Conservation (phyloP, 1,140 invertebrate species). For the Cyphomyrmex costatus region DNA sequence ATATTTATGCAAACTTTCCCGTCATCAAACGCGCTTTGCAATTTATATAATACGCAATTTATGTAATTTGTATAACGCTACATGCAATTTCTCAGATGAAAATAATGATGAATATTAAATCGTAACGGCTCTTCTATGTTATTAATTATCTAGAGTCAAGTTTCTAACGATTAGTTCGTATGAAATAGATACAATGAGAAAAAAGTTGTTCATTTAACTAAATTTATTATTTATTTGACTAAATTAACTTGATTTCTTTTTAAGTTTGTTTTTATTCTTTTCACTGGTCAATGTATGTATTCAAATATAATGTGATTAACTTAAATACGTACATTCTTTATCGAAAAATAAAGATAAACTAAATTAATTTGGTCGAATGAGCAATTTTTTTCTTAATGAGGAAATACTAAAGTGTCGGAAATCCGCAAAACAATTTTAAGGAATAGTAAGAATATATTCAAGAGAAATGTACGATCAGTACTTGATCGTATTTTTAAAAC, state of each 20-base stretch:
- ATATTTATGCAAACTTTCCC: conserved; percentile 50
- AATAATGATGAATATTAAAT: conserved; percentile 38
- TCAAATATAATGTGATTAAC: too few species aligned
- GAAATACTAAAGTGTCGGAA: neutral
- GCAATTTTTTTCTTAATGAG: too few species aligned
- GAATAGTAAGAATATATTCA: neutral
- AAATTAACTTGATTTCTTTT: too few species aligned
- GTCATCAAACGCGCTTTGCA: conserved; percentile 25
- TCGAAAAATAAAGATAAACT: too few species aligned
- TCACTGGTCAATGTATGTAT: too few species aligned
- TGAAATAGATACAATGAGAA: neutral
- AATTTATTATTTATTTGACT: too few species aligned
- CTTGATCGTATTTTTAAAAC: neutral
- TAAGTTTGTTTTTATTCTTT: too few species aligned
- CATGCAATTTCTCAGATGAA: conserved; percentile 32
- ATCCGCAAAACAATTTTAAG: neutral
- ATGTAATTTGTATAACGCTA: conserved; percentile 35
- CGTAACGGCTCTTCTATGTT: neutral
- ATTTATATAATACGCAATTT: conserved; percentile 55
- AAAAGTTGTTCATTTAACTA: too few species aligned
- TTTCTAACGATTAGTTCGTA: neutral
- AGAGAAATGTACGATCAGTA: neutral
- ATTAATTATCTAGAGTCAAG: conserved; percentile 21
- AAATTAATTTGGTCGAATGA: too few species aligned
- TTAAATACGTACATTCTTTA: too few species aligned